phyloP scores from a whole-genome alignment of 1,140 invertebrate species.

The Laupala kohalensis region DNA sequence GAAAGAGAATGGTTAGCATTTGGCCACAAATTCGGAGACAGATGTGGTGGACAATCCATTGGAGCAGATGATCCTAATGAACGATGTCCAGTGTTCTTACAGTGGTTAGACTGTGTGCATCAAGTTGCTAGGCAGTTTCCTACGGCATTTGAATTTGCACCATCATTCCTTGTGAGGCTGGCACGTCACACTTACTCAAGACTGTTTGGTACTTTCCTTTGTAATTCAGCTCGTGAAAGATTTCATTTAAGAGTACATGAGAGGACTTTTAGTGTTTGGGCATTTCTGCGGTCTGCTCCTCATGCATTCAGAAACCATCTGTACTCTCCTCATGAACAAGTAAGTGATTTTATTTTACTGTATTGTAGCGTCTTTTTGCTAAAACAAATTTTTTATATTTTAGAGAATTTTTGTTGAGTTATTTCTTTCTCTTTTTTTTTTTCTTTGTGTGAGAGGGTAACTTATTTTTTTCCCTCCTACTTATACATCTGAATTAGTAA shows the following conservation, averaged over 20 bases:
- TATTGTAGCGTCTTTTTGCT: no score
- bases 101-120: slow-evolving; percentile 94
- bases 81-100: slow-evolving; percentile 89
- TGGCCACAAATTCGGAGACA: slow-evolving; percentile 93
- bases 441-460: no score
- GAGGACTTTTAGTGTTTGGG: slow-evolving; percentile 77
- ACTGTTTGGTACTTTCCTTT: slow-evolving; percentile 93
- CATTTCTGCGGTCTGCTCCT: slow-evolving; percentile 53
- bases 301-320: slow-evolving; percentile 72
- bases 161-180: slow-evolving; percentile 79
- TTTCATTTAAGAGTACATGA: slow-evolving; percentile 47
- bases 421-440: no score
- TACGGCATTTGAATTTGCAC: slow-evolving; percentile 89
- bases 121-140: slow-evolving; percentile 83
- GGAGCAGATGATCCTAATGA: slow-evolving; percentile 79
- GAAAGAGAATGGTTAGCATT: slow-evolving; percentile 94
- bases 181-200: slow-evolving; percentile 91
- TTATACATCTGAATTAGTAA: no score
- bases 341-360: not conserved
- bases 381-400: no score
- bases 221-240: slow-evolving; percentile 73
- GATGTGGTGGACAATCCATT: slow-evolving; percentile 79
- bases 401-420: no score
- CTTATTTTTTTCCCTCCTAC: no score
- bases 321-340: slow-evolving; percentile 33